These are phyloP conservation scores for Diploscapter pachys DNA, from an alignment of 1,140 invertebrate species.

Conservation along the genomic window DNA sequence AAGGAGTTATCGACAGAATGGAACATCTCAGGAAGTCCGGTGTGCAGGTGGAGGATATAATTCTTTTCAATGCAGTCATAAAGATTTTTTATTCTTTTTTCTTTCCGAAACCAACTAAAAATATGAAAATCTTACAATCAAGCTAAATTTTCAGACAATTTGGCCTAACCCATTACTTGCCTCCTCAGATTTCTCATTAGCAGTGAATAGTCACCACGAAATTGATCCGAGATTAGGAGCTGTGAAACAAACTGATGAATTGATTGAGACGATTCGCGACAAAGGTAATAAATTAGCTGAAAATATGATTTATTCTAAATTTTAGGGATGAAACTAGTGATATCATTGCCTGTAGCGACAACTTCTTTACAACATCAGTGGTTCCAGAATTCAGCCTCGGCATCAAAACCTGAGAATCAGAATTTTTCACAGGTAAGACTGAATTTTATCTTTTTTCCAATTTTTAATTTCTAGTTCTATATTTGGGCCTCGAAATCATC, in stretches of 20 bases:
- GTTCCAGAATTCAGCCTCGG: slow-evolving; percentile 40
- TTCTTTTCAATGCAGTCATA: too few relatives aligned
- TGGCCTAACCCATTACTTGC: slow-evolving; percentile 49
- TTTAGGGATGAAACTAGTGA: slow-evolving; percentile 44
- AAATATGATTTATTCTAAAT: not conserved
- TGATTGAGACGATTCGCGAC: slow-evolving; percentile 48
- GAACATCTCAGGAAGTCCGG: slow-evolving; percentile 45
- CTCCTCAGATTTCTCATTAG: slow-evolving; percentile 37
- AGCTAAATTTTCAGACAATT: slow-evolving; percentile 27
- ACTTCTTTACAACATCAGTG: slow-evolving; percentile 54
- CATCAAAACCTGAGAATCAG: slow-evolving; percentile 27
- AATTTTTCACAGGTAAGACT: slow-evolving; percentile 23
- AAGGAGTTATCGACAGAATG: slow-evolving; percentile 39
- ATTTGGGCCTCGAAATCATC: slow-evolving; percentile 18
- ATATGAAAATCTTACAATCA: not conserved
- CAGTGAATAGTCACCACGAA: slow-evolving; percentile 34
- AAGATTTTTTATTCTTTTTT: too few relatives aligned
- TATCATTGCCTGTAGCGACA: slow-evolving; percentile 48
- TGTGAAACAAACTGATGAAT: slow-evolving; percentile 39
- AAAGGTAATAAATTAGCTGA: slow-evolving; percentile 24
- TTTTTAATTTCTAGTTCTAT: slow-evolving; percentile 13
- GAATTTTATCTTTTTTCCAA: not conserved
- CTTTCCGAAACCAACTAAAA: too few relatives aligned
- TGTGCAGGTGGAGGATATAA: slow-evolving; percentile 8
- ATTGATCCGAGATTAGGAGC: slow-evolving; percentile 43